These are phyloP conservation scores for Rhinichthys klamathensis DNA, from an alignment of 2,113 vertebrate genomes.

Conservation along the genomic window DNA sequence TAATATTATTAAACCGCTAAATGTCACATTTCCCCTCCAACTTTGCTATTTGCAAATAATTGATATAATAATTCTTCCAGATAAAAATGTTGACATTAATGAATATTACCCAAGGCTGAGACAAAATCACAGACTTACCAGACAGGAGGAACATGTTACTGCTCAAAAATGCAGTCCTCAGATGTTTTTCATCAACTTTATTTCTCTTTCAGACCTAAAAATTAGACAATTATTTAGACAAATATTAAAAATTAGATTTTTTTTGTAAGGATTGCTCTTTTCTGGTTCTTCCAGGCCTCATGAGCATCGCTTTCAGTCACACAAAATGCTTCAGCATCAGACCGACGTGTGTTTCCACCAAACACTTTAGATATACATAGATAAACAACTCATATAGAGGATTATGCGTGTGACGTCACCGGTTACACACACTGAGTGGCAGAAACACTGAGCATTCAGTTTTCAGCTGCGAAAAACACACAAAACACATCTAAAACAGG, in stretches of 20 bases:
- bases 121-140: background rate
- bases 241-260: too few relatives aligned
- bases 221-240: too few relatives aligned
- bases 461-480: too few relatives aligned
- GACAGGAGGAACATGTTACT: background rate
- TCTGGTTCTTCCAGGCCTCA: background rate
- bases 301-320: background rate
- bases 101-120: slow-evolving; percentile 29
- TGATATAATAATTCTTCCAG: slow-evolving; percentile 34
- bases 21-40: background rate
- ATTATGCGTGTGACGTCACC: too few relatives aligned
- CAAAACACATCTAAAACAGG: too few relatives aligned
- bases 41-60: slow-evolving; percentile 27
- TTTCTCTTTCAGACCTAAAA: too few relatives aligned
- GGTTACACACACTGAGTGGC: too few relatives aligned
- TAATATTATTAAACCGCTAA: slow-evolving; percentile 16
- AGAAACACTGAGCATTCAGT: too few relatives aligned
- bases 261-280: too few relatives aligned
- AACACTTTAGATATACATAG: too few relatives aligned
- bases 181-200: background rate
- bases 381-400: too few relatives aligned
- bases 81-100: slow-evolving; percentile 16
- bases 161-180: background rate
- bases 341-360: background rate
- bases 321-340: background rate